A percentile compares a stretch with the other conserved stretches of the same genome.
phyloP scores from a whole-genome alignment of 2,797 vertebrate species.

The Jordanella pulchra region DNA sequence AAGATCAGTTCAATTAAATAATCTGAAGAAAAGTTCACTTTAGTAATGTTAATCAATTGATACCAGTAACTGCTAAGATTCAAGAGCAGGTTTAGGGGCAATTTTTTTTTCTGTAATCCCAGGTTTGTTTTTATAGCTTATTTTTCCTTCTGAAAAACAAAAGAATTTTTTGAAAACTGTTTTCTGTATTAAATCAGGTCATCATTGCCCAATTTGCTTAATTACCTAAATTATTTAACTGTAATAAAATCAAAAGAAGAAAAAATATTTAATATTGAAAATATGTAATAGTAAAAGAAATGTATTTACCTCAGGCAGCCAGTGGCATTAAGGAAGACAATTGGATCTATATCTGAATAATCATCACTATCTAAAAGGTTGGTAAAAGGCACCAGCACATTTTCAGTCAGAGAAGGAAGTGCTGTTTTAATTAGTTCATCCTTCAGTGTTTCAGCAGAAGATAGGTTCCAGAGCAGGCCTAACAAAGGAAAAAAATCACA shows the following conservation, averaged over 20 bases:
- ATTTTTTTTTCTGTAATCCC: neutral
- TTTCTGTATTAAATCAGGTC: neutral
- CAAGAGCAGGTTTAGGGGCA: neutral
- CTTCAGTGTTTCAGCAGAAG: conserved; percentile 87
- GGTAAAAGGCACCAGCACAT: conserved; percentile 87
- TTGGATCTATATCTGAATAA: conserved; percentile 81
- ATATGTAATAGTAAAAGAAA: neutral
- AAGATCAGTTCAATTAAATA: no score
- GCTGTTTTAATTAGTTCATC: conserved; percentile 81
- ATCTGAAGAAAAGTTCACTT: neutral
- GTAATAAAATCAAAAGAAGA: neutral
- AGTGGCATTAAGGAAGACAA: conserved; percentile 89
- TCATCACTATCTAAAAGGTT: conserved; percentile 74
- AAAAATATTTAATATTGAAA: neutral
- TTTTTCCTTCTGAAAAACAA: no score
- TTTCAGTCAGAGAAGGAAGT: conserved; percentile 85
- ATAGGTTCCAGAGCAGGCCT: conserved; percentile 98
- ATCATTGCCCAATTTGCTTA: neutral
- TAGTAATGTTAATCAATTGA: neutral
- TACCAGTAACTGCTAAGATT: neutral
- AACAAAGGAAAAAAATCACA: neutral
- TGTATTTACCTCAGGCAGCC: conserved; percentile 88
- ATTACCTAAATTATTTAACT: neutral
- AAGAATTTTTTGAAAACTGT: neutral
- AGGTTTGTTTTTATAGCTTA: neutral